These are phyloP conservation scores for Boloria selene DNA, from an alignment of 2,888 invertebrate species.

Conservation along the genomic window DNA sequence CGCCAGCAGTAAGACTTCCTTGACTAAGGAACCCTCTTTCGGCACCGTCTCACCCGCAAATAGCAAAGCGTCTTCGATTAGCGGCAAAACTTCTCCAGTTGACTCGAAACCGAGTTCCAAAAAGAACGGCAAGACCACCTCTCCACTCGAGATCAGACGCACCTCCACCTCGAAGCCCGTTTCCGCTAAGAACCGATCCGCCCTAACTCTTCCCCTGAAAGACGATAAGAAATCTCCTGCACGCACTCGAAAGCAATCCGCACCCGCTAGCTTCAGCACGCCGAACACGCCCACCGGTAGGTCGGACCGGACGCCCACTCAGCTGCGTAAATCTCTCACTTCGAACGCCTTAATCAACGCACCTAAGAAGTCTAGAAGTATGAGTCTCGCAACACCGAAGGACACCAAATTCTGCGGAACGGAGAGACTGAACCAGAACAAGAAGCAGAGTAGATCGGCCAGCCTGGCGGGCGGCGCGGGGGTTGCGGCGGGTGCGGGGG, in stretches of 20 bases:
- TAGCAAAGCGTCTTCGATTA: slow-evolving; percentile 61
- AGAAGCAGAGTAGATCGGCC: slow-evolving; percentile 48
- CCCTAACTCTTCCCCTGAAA: slow-evolving; percentile 63
- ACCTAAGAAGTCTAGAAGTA: slow-evolving; percentile 74
- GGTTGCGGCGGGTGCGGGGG: slow-evolving; percentile 48
- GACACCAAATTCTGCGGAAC: slow-evolving; percentile 64
- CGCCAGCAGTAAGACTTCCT: slow-evolving; percentile 41
- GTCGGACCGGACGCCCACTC: slow-evolving; percentile 56
- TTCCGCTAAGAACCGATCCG: slow-evolving; percentile 46
- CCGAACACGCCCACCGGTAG: slow-evolving; percentile 63
- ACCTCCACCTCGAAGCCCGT: slow-evolving; percentile 60
- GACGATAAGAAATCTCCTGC: slow-evolving; percentile 44
- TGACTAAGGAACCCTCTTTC: slow-evolving; percentile 49
- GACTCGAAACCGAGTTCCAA: slow-evolving; percentile 41
- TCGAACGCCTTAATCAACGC: slow-evolving; percentile 55
- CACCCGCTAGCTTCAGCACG: slow-evolving; percentile 58
- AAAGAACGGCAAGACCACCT: slow-evolving; percentile 55
- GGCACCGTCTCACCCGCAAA: slow-evolving; percentile 57
- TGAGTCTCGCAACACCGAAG: slow-evolving; percentile 63
- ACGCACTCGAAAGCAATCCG: slow-evolving; percentile 66
- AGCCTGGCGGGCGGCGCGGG: slow-evolving; percentile 55
- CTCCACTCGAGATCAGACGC: slow-evolving; percentile 48
- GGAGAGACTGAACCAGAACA: slow-evolving; percentile 57
- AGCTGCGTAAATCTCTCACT: slow-evolving; percentile 61
- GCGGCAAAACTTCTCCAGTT: slow-evolving; percentile 58